Base-by-base conservation (phyloP, 2,797 vertebrate species). In the Diglossa cyanea region DNA sequence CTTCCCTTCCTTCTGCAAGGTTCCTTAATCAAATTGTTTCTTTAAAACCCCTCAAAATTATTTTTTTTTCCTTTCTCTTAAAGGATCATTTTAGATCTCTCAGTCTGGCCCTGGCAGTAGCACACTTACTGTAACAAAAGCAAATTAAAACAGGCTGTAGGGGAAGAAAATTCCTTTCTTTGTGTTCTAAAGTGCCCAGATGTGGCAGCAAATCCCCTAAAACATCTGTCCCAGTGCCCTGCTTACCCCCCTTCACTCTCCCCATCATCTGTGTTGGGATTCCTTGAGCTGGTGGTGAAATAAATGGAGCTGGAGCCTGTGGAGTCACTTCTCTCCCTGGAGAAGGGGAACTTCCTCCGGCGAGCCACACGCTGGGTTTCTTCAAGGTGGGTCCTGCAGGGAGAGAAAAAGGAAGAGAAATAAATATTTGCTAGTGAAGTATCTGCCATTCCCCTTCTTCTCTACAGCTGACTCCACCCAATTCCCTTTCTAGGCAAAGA, bases 231-330 rank as follows among this genome's bases (percentile, higher is more conserved):
- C 31, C 3, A 15, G 17, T 6, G 54, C 26, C 47, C 16, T 25
- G 25, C 98, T 98, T 95, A 99, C 99, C 99, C 99, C 3, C 98
- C 99, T 90, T 99, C 99, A 0, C 99, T 99, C 92, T 99, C 98
- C 0, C 97, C 98, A 28, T 98, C 98, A 5, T 98, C 98, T 0
- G 97, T 95, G 55, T 98, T 98, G 42, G 86, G 35, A 9, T 96
- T 17, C 31, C 98, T 98, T 1, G 98, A 98, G 83, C 98, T 98
- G 87, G 99, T 98, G 0, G 98, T 99, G 97, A 99, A 99, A 94
- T 99, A 99, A 89, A 99, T 97, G 11, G 99, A 99, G 94, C 99
- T 99, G 97, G 99, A 99, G 86, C 98, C 98, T 3, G 98, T 97
- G 48, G 99, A 99, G 81, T 99, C 99, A 0, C 98, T 98, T 45